Percentiles rank a stretch among this genome's conserved stretches.
phyloP scores from a whole-genome alignment of 2,797 vertebrate species.

The Sphenodon punctatus region DNA sequence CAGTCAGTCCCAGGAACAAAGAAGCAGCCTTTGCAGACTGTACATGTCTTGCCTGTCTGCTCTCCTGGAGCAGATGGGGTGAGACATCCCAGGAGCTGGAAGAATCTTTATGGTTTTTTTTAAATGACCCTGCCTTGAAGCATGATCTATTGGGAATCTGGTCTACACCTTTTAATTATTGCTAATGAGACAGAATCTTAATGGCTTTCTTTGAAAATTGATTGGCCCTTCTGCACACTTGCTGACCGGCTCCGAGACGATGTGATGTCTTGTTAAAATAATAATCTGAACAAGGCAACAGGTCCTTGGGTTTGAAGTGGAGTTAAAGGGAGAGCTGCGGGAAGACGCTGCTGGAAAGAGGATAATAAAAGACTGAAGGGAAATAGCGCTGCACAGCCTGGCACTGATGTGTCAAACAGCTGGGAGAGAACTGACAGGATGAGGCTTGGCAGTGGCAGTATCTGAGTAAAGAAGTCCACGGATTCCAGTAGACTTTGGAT shows the following conservation, averaged over 20 bases:
- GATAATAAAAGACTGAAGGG: not conserved
- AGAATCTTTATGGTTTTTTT: not conserved
- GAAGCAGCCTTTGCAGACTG: too few relatives aligned
- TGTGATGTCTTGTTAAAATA: constrained; percentile 1
- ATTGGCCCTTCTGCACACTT: not conserved
- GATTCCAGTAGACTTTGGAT: not conserved
- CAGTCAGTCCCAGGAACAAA: too few relatives aligned
- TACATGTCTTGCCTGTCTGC: too few relatives aligned
- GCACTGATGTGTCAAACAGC: not conserved
- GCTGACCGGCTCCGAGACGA: not conserved
- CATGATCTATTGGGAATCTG: constrained; percentile 39
- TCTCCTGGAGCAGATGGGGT: too few relatives aligned
- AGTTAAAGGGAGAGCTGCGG: not conserved
- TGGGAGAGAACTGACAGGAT: not conserved
- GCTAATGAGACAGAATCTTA: constrained; percentile 65
- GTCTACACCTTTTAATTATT: constrained; percentile 64
- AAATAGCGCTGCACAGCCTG: too few relatives aligned
- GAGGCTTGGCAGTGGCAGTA: too few relatives aligned
- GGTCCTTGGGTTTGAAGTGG: not conserved
- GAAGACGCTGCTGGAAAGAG: too few relatives aligned
- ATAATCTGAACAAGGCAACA: not conserved
- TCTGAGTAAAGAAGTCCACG: too few relatives aligned
- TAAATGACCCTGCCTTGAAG: not conserved
- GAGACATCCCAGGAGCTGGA: constrained; percentile 4
- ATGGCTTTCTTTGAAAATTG: constrained; percentile 57